Base-by-base conservation (phyloP, 2,113 vertebrate species). In the Heterochromis multidens region DNA sequence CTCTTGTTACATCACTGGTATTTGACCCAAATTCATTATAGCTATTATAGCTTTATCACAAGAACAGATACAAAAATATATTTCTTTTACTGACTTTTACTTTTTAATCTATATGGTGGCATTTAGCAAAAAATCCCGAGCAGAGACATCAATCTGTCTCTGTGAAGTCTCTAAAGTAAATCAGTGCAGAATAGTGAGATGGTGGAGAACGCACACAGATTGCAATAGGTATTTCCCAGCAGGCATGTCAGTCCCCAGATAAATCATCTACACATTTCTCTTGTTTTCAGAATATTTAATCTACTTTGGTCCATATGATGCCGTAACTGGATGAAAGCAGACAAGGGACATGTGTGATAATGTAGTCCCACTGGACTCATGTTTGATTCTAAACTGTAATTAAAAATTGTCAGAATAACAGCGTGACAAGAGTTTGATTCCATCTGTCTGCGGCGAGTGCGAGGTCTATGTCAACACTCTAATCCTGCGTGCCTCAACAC, bases 201-300 rank as follows among this genome's bases (percentile, higher is more conserved):
- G 49, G 27, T 19, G 37, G 23, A 40, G 35, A 31, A 70, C 1
- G 74, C 57, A 43, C 77, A 81, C 33, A 80, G 70, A 89, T 63
- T 82, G 65, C 49, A 89, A 77, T 31, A 80, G 59, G 70, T 80
- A 85, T 91, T 88, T 82, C 92, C 91, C 89, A 80, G 81, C 82
- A 80, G 90, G 74, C 40, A 4, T 54, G 23, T 79, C 61, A 43
- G n/a, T 87, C 84, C 81, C 65, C 4, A 29, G 82, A 77, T 74
- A 81, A 87, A 89, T 63, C 59, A 54, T 27, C 21, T 49, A 16
- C 27, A 14, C 37, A 37, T 81, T 72, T 67, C 54, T 57, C 56
- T 79, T 33, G 46, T 49, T 57, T 56, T 88, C 10, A 31, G 25
- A 76, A 56, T 35, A 81, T 77, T 31, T 63, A 87, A 92, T 88